phyloP scores from a whole-genome alignment of 2,888 invertebrate species.

The Drosophila suboccidentalis region DNA sequence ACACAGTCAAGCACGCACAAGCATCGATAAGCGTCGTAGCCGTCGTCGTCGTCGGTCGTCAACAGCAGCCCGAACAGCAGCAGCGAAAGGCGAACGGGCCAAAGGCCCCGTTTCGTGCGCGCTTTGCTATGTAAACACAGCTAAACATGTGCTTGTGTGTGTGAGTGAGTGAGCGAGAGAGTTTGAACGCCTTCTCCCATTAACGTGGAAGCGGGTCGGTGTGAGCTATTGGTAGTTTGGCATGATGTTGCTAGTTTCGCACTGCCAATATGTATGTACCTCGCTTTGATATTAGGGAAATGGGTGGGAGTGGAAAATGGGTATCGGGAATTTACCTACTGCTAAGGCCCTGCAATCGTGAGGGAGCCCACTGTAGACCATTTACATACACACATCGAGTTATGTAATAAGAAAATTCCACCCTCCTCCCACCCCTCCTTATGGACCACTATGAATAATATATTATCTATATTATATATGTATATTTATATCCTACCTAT shows the following conservation, averaged over 20 bases:
- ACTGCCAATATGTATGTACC: conserved; percentile 31
- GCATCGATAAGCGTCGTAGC: conserved; percentile 61
- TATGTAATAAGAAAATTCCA: no score
- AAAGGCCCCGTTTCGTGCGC: conserved; percentile 72
- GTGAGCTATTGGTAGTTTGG: conserved; percentile 34
- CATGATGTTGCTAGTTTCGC: conserved; percentile 47
- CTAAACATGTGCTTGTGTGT: conserved; percentile 51
- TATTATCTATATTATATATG: no score
- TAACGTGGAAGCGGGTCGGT: conserved; percentile 24
- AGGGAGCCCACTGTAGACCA: no score
- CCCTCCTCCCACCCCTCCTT: no score
- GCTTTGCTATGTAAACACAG: conserved; percentile 76
- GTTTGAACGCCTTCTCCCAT: conserved; percentile 33
- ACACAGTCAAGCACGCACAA: conserved; percentile 49
- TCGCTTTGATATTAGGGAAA: conserved; percentile 16
- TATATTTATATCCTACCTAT: no score
- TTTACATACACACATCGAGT: no score
- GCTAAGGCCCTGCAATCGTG: no score
- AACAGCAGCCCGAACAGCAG: conserved; percentile 43
- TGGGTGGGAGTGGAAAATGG: background rate
- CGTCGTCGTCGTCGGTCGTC: conserved; percentile 43
- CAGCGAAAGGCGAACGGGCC: conserved; percentile 41
- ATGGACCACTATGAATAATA: no score
- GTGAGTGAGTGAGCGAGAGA: conserved; percentile 15
- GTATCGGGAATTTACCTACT: background rate